Evolutionary conservation across 35 echinoderm and acorn worm species (phyloP), one percentile per base, ranked within the genome.

Genomic region (Ptychodera flava): DNA sequence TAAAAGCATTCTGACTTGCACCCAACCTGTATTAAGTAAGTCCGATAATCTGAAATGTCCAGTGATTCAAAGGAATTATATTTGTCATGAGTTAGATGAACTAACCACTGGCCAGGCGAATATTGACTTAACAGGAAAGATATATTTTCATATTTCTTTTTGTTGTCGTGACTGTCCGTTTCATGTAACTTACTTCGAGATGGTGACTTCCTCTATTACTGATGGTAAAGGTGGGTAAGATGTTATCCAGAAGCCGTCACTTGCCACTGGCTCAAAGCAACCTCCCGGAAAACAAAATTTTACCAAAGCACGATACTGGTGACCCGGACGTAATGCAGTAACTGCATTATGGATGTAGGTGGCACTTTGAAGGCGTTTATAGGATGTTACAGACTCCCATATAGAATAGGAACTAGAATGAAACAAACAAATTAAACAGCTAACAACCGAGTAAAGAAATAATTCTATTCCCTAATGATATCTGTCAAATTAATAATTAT

Each of bases 221-320:
- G n/a, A n/a, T n/a, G 45, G 6, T 64, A 64, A 1, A 33, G 87
- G 87, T 30, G 79, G 80, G 15, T 83, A 2, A 1, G 79, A 83
- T 0, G 77, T 29, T 30, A 89, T 80, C 87, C 35, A 89, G 34
- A 89, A 89, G 0, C 87, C 87, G 27, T 89, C 87, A 37, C 35
- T 82, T 32, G 28, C 36, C 0, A 83, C 6, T 0, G 80, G 80
- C 34, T 89, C 1, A 75, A 77, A 89, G 38, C 87, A 89, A 12
- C 45, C 80, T 28, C 33, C 38, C 10, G 32, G 79, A 29, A 33
- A 34, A 32, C 87, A 89, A 30, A 89, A 83, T 76, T 75, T 81
- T 34, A 83, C 52, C 0, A 34, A 35, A 82, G 87, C 22, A 82
- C 22, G 31, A 32, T 52, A 1, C 79, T 81, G 32, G 75, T 82